Conservation (phyloP, 2,113 vertebrate species). For the Mobula hypostoma region DNA sequence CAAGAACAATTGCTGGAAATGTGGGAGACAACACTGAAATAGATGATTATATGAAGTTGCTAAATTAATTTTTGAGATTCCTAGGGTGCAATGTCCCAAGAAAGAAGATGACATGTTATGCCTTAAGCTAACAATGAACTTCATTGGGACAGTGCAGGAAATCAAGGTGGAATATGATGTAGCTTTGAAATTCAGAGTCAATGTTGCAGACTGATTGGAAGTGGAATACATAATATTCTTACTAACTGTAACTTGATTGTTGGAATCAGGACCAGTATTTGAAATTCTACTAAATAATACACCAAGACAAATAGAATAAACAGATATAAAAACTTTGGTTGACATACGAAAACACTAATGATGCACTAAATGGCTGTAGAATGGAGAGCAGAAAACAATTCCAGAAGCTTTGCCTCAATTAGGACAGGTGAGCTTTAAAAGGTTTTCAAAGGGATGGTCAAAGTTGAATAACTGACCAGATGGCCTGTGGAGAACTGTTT, state of each 20-base stretch:
- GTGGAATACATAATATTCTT: background rate
- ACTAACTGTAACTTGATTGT: background rate
- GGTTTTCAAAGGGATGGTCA: background rate
- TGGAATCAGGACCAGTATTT: background rate
- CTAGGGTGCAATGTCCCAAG: no score
- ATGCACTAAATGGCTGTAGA: background rate
- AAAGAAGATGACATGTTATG: no score
- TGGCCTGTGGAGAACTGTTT: background rate
- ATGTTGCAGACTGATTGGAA: no score
- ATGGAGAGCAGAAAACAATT: background rate
- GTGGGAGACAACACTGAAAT: no score
- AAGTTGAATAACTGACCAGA: background rate
- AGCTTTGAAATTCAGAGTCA: no score
- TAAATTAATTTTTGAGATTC: no score
- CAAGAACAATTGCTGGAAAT: no score
- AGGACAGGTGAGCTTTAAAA: background rate
- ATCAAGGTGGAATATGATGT: no score
- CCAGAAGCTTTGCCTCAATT: background rate
- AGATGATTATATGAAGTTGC: no score
- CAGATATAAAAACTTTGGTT: background rate
- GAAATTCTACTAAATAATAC: background rate
- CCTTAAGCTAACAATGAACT: no score
- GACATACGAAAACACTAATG: background rate
- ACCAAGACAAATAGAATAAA: background rate
- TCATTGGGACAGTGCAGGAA: no score